Conservation (phyloP, 2,113 vertebrate species). For the Sturnira hondurensis region DNA sequence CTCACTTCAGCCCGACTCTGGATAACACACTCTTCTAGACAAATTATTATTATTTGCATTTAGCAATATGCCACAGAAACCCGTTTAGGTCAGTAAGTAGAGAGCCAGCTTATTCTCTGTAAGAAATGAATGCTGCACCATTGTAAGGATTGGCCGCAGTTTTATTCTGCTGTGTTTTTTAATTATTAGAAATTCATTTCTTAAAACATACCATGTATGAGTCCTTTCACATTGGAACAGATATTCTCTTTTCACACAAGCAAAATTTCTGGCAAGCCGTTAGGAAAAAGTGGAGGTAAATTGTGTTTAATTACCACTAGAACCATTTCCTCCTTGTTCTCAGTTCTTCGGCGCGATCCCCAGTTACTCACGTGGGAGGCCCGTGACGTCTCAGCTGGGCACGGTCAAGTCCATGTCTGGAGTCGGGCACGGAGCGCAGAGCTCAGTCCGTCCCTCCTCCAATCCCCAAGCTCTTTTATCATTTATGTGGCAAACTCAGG, state of each 20-base stretch:
- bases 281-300: not conserved
- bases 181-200: not conserved
- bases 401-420: fast-evolving
- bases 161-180: not conserved
- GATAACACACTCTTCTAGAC: not conserved
- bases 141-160: not conserved
- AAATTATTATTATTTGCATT: not conserved
- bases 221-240: not conserved
- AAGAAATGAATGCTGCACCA: not conserved
- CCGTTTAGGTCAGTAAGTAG: not conserved
- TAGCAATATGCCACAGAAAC: not conserved
- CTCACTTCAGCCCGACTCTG: too few species aligned
- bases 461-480: too few species aligned
- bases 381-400: not conserved
- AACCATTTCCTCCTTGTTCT: not conserved
- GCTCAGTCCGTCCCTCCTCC: not conserved
- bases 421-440: not conserved
- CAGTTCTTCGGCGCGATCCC: not conserved
- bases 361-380: too few species aligned
- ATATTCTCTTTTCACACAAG: not conserved
- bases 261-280: not conserved
- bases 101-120: not conserved
- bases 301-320: not conserved
- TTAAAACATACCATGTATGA: not conserved
- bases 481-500: not conserved